A percentile compares a stretch with the other conserved stretches of the same genome.
Conservation (phyloP, 2,797 vertebrate genomes). For the Myotis pilosus region DNA sequence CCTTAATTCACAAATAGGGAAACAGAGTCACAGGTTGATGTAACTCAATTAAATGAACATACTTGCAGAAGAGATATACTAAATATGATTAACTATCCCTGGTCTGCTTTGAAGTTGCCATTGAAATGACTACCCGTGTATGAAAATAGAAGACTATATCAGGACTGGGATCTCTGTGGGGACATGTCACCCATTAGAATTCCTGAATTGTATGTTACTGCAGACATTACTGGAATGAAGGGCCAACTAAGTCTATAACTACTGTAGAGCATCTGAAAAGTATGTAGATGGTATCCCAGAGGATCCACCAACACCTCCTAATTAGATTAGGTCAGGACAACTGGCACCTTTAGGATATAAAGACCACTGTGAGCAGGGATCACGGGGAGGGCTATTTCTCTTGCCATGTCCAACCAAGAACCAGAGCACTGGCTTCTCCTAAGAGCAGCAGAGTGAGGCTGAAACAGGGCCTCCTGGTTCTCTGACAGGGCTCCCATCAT, state of each 20-base stretch:
- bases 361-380: neutral
- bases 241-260: neutral
- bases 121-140: neutral
- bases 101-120: conserved; percentile 19
- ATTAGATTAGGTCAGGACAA: neutral
- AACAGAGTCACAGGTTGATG: neutral
- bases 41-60: conserved; percentile 27
- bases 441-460: neutral
- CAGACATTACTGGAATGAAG: neutral
- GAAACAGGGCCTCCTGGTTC: neutral
- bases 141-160: neutral
- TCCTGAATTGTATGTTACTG: neutral
- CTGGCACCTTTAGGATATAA: neutral
- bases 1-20: neutral
- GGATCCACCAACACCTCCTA: neutral
- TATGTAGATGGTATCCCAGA: neutral
- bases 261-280: neutral
- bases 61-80: neutral
- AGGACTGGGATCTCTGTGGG: neutral
- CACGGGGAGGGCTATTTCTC: neutral
- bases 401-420: neutral
- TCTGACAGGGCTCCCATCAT: neutral
- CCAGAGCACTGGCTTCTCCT: neutral
- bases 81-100: neutral
- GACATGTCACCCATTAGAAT: neutral